Evolutionary conservation across 2,888 invertebrate genomes (phyloP).

Genomic region (Pyrocoelia pectoralis): DNA sequence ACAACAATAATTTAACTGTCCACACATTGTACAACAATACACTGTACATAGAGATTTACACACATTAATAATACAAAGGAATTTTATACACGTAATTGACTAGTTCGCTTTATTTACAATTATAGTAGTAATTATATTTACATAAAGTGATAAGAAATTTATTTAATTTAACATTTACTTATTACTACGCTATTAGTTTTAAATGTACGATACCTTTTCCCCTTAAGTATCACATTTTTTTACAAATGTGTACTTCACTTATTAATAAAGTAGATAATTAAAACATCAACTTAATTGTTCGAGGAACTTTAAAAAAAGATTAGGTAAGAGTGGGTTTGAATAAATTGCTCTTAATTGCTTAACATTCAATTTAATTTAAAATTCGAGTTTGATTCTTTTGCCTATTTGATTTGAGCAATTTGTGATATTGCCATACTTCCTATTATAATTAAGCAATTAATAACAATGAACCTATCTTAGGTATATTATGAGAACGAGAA

Average conservation of each 20-base stretch:
- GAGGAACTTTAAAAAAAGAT: slow-evolving; percentile 21
- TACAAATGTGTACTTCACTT: slow-evolving; percentile 19
- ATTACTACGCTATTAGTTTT: slow-evolving; percentile 22
- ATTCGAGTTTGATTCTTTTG: too few species aligned
- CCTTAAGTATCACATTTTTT: slow-evolving; percentile 23
- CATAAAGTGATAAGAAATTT: slow-evolving; percentile 10
- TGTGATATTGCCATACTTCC: too few species aligned
- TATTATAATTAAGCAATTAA: too few species aligned
- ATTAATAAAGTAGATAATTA: slow-evolving; percentile 22
- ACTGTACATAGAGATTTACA: slow-evolving; percentile 32
- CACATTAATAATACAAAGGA: slow-evolving; percentile 30
- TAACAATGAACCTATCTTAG: too few species aligned
- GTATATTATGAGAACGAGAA: too few species aligned
- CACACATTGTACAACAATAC: slow-evolving; percentile 30
- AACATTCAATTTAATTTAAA: too few species aligned
- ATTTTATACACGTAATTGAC: slow-evolving; percentile 34
- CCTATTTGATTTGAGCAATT: too few species aligned
- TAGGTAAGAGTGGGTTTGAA: too few species aligned
- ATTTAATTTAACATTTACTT: slow-evolving; percentile 18
- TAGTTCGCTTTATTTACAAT: slow-evolving; percentile 25
- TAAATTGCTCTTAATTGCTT: too few species aligned
- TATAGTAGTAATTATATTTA: slow-evolving; percentile 13
- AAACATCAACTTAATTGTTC: slow-evolving; percentile 26
- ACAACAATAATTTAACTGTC: slow-evolving; percentile 20
- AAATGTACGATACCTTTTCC: slow-evolving; percentile 33